phyloP scores from a whole-genome alignment of 2,113 vertebrate species.

The Hemiscyllium ocellatum region DNA sequence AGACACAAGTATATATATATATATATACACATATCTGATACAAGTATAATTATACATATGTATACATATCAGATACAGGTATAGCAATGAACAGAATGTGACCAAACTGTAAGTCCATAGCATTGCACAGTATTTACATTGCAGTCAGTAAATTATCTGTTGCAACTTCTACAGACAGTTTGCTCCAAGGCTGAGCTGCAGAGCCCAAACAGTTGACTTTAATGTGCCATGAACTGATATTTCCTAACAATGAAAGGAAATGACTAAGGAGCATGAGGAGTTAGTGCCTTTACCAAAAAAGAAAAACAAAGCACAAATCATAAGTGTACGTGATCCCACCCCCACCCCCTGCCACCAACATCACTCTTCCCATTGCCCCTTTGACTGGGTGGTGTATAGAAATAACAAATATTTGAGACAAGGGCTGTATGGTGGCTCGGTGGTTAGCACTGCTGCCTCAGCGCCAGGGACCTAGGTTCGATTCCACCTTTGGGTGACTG shows the following conservation, averaged over 20 bases:
- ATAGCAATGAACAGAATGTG: neutral
- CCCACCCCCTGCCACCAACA: too few relatives aligned
- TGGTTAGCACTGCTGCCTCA: too few relatives aligned
- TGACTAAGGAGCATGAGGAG: neutral
- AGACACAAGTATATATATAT: neutral
- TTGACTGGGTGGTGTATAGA: too few relatives aligned
- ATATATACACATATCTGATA: too few relatives aligned
- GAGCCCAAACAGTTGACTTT: neutral
- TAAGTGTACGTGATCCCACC: too few relatives aligned
- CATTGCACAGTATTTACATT: neutral
- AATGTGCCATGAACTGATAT: conserved; percentile 12
- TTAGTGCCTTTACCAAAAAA: neutral
- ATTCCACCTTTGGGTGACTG: too few relatives aligned
- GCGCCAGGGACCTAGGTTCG: too few relatives aligned
- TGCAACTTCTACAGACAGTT: neutral
- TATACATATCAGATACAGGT: too few relatives aligned
- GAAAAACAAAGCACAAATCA: neutral
- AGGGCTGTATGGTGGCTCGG: too few relatives aligned
- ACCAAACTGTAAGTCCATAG: neutral
- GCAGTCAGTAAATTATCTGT: neutral
- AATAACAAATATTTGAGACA: too few relatives aligned
- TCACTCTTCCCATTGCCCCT: too few relatives aligned
- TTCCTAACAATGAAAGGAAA: neutral
- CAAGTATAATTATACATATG: neutral
- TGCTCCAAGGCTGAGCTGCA: conserved; percentile 9